Evolutionary conservation across 2,113 vertebrate genomes (phyloP), one percentile per base, ranked within the genome.

Genomic region (Lonchura striata): DNA sequence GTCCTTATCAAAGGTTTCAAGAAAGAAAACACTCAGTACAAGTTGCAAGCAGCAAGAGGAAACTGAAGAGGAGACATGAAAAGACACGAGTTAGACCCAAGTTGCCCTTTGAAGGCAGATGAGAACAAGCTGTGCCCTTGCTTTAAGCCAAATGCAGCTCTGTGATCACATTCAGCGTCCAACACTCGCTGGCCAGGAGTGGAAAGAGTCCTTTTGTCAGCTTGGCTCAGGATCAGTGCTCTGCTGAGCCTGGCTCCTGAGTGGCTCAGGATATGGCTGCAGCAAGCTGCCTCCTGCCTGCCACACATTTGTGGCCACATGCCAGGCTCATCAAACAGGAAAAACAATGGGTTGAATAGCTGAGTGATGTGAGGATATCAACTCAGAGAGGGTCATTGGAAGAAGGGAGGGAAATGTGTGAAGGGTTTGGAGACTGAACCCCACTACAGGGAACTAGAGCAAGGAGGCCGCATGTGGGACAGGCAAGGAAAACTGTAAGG

Each of bases 51-150:
- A 8, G 52, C 22, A 70, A 54, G 39, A 81, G 19, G 28, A 81
- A 63, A 82, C 15, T 33, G 37, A 71, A 60, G 70, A 91, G 27
- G 66, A 77, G 23, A 63, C 33, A 25, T 82, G 44, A 46, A 68
- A 77, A 84, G 30, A 21, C 76, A 69, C 0, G 0, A 77, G 13
- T 74, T 74, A 13, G 9, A 76, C 4, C 23, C 2, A 0, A n/a
- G 52, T 5, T 42, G 52, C 49, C 21, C 65, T 71, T 54, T 60
- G 84, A 82, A 82, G 39, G 78, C 56, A 52, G 65, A 60, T 30
- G 14, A 31, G 46, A 84, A 78, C 24, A 68, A 71, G 30, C 42
- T 65, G 54, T 86, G 30, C 18, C 31, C 31, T 84, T 42, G 19
- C 65, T 89, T 84, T 79, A n/a, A 87, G 77, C 13, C 65, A 66